Evolutionary conservation across 2,113 vertebrate genomes (phyloP).

Genomic region (Ornithorhynchus anatinus): DNA sequence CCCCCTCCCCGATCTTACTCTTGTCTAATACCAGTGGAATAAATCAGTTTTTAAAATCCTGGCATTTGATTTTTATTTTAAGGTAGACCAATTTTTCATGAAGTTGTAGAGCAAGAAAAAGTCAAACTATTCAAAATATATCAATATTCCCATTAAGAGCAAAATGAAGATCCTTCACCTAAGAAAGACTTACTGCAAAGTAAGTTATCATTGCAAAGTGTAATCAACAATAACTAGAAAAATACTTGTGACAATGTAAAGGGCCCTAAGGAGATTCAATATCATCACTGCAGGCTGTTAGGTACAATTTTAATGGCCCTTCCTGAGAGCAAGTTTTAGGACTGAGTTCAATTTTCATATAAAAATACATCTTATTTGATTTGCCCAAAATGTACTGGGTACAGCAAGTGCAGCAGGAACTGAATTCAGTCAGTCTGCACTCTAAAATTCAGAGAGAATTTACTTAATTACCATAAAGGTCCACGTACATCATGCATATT

Average conservation of each 20-base stretch:
- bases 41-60: not conserved
- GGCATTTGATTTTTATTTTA: not conserved
- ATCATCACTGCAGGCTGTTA: not conserved
- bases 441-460: not conserved
- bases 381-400: not conserved
- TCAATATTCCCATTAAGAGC: not conserved
- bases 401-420: not conserved
- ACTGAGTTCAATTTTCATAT: not conserved
- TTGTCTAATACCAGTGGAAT: not conserved
- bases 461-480: not conserved
- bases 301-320: not conserved
- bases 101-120: not conserved
- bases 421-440: not conserved
- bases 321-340: not conserved
- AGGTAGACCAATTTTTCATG: not conserved
- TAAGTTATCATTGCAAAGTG: not conserved
- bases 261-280: not conserved
- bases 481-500: not conserved
- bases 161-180: not conserved
- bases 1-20: no score
- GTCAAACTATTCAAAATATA: not conserved
- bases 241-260: not conserved
- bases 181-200: not conserved
- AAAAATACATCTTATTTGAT: not conserved
- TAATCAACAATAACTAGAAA: not conserved